phyloP scores from a whole-genome alignment of 2,797 vertebrate genomes.

The Distichodus sexfasciatus region DNA sequence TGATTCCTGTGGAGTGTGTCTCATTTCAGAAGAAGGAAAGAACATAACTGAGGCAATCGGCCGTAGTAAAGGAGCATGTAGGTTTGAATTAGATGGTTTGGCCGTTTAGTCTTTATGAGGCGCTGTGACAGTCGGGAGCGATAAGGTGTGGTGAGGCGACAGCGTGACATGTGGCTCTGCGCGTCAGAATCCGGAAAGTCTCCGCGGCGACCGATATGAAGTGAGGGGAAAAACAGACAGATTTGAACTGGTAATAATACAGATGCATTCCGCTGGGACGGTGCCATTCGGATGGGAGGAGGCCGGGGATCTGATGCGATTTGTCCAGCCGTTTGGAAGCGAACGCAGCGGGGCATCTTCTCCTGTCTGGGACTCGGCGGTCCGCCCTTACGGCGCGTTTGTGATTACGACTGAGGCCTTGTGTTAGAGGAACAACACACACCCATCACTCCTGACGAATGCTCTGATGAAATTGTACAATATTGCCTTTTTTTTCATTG shows the following conservation, averaged over 20 bases:
- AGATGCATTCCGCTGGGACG: conserved; percentile 31
- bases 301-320: conserved; percentile 23
- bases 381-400: conserved; percentile 27
- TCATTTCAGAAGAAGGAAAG: conserved; percentile 27
- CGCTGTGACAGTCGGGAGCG: conserved; percentile 28
- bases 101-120: conserved; percentile 41
- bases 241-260: conserved; percentile 46
- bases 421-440: too few species aligned
- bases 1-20: conserved; percentile 32
- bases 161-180: conserved; percentile 26
- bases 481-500: not conserved
- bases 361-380: too few species aligned
- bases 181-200: conserved; percentile 4
- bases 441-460: too few species aligned
- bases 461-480: conserved; percentile 7
- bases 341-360: too few species aligned
- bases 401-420: conserved; percentile 29
- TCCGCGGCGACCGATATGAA: conserved; percentile 34
- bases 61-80: conserved; percentile 21
- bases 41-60: conserved; percentile 44
- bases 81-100: conserved; percentile 44
- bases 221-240: too few species aligned
- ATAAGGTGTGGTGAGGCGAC: conserved; percentile 26
- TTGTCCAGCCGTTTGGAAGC: conserved; percentile 24
- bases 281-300: not conserved